A percentile compares a stretch with the other conserved stretches of the same genome.
Evolutionary conservation across 1,140 invertebrate species (phyloP).

Genomic region (Helicoverpa zea): DNA sequence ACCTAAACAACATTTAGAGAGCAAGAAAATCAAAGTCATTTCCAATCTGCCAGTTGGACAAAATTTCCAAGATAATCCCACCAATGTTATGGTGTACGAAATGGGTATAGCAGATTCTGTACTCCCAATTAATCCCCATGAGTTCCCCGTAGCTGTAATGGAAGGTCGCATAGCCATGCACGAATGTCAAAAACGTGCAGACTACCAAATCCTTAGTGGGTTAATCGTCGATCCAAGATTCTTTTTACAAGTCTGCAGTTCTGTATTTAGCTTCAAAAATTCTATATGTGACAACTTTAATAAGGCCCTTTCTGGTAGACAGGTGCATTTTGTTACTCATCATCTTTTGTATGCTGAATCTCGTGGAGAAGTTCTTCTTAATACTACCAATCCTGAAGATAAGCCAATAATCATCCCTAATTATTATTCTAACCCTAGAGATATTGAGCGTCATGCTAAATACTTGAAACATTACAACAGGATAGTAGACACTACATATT

Average conservation of each 20-base stretch:
- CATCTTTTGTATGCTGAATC: not conserved
- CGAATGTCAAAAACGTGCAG: too few species aligned
- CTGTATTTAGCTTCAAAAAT: not conserved
- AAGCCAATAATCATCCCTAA: not conserved
- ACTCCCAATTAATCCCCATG: not conserved
- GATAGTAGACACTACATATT: slow-evolving; percentile 2
- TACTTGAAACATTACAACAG: not conserved
- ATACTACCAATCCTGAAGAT: not conserved
- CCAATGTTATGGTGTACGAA: not conserved
- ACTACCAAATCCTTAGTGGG: too few species aligned
- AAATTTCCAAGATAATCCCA: slow-evolving; percentile 18
- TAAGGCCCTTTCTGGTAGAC: not conserved
- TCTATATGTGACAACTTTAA: not conserved
- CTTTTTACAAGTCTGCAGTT: too few species aligned
- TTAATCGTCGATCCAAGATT: too few species aligned
- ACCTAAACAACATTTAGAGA: slow-evolving; percentile 1
- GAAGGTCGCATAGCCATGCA: too few species aligned
- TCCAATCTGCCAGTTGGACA: slow-evolving; percentile 29
- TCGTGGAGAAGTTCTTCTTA: slow-evolving; percentile 2
- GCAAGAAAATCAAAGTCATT: slow-evolving; percentile 18
- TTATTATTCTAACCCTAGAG: not conserved
- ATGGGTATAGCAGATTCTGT: not conserved
- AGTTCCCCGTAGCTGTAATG: not conserved
- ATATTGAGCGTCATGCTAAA: slow-evolving; percentile 10
- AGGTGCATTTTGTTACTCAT: too few species aligned